These are phyloP conservation scores for Glyphotaelius pellucidus DNA, from an alignment of 2,888 invertebrate genomes.

Conservation along the genomic window DNA sequence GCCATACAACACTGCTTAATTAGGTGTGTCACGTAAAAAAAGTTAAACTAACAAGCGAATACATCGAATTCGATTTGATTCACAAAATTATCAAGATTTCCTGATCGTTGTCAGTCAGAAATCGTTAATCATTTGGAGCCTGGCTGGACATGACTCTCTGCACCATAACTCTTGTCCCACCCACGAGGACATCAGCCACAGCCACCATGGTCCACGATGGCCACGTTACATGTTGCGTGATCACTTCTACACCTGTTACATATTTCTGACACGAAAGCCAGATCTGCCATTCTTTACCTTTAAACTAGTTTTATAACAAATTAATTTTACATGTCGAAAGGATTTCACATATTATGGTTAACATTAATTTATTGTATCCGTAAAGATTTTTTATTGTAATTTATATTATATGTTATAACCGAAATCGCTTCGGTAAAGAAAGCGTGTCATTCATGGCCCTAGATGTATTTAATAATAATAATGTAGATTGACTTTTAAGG, in stretches of 20 bases:
- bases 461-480: too few relatives aligned
- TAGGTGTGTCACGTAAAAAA: neutral
- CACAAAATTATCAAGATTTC: neutral
- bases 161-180: neutral
- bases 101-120: neutral
- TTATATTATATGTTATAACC: neutral
- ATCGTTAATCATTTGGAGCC: neutral
- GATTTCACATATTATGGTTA: neutral
- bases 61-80: neutral
- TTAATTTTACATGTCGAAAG: neutral
- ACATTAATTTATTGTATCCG: neutral
- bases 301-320: neutral
- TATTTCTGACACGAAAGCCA: neutral
- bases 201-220: neutral
- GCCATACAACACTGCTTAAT: neutral
- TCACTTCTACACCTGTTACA: neutral
- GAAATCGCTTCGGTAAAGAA: too few relatives aligned
- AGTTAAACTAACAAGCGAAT: neutral
- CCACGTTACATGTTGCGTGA: neutral
- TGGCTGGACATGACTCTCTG: neutral
- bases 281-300: neutral
- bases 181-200: neutral
- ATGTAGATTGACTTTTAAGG: too few relatives aligned
- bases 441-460: neutral
- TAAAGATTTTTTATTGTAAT: neutral